Conservation (phyloP, 2,888 invertebrate species). For the Corbicula japonica region DNA sequence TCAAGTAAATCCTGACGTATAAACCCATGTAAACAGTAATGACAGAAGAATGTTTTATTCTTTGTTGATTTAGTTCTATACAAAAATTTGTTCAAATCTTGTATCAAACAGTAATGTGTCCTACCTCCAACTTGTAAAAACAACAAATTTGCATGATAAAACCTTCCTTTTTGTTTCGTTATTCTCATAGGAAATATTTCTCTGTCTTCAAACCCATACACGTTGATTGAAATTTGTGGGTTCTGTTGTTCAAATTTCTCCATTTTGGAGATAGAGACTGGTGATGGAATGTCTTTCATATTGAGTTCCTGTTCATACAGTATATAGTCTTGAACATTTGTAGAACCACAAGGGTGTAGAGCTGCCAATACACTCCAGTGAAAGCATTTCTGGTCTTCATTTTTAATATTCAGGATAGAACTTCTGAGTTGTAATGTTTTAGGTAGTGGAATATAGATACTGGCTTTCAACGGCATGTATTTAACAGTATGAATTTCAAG, state of each 20-base stretch:
- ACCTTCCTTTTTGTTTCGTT: constrained; percentile 34
- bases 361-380: constrained; percentile 41
- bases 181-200: constrained; percentile 35
- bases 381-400: constrained; percentile 55
- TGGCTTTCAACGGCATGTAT: no score
- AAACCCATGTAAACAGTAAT: constrained; percentile 29
- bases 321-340: constrained; percentile 36
- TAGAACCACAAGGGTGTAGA: constrained; percentile 21
- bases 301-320: constrained; percentile 41
- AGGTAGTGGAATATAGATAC: no score
- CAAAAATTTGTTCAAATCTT: constrained; percentile 10
- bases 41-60: neutral
- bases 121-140: constrained; percentile 3
- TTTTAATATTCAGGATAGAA: constrained; percentile 53
- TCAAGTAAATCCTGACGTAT: neutral
- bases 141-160: constrained; percentile 26
- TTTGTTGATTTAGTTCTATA: constrained; percentile 1
- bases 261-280: constrained; percentile 38
- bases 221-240: constrained; percentile 40
- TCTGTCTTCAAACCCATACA: constrained; percentile 42
- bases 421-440: constrained; percentile 30
- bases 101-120: constrained; percentile 36
- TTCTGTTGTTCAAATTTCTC: constrained; percentile 51
- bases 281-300: constrained; percentile 38
- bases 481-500: no score